Evolutionary conservation across 1,140 invertebrate species (phyloP).

Genomic region (Sminthurides bifidus): DNA sequence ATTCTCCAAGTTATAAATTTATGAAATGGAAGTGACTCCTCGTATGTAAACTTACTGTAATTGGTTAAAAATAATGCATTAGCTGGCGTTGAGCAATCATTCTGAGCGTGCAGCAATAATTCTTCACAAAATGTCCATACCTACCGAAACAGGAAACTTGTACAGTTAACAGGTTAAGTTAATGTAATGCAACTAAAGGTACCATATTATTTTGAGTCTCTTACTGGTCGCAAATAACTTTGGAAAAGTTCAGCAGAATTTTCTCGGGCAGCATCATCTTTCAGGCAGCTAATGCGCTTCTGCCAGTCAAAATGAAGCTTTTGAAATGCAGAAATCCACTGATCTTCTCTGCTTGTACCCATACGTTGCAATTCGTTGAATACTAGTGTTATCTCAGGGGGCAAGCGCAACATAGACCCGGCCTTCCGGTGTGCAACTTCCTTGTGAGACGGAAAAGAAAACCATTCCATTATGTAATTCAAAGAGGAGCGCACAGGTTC

Average conservation of each 20-base stretch:
- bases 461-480: too few species aligned
- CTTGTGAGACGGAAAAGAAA: too few species aligned
- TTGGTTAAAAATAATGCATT: constrained; percentile 6
- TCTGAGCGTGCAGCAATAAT: constrained; percentile 5
- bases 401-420: constrained; percentile 6
- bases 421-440: too few species aligned
- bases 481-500: too few species aligned
- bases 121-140: background rate
- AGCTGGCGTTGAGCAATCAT: constrained; percentile 9
- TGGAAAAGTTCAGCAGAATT: background rate
- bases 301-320: constrained; percentile 19
- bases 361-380: constrained; percentile 21
- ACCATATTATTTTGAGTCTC: background rate
- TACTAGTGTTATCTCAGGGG: constrained; percentile 5
- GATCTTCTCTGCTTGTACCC: constrained; percentile 20
- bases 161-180: too few species aligned
- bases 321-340: constrained; percentile 22
- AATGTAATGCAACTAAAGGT: too few species aligned
- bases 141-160: background rate
- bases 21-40: too few species aligned
- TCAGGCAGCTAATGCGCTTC: constrained; percentile 10
- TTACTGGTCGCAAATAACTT: background rate
- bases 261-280: constrained; percentile 19
- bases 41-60: constrained; percentile 6
- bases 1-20: background rate